phyloP scores from a whole-genome alignment of 2,797 vertebrate genomes.

The Muscicapa comitata region DNA sequence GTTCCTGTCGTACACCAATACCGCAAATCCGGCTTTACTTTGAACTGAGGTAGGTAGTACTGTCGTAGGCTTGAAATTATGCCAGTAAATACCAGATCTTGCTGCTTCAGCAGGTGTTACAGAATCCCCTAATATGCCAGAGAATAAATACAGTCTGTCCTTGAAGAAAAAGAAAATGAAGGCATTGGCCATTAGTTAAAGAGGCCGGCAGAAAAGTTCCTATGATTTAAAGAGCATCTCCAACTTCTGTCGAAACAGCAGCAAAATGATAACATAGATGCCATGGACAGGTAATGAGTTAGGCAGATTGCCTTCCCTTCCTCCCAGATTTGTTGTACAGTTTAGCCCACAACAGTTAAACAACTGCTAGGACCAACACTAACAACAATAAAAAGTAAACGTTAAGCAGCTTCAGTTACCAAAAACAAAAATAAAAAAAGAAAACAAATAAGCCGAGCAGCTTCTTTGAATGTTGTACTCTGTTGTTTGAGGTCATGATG shows the following conservation, averaged over 20 bases:
- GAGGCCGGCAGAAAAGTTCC: conserved; percentile 28
- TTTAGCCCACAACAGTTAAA: conserved; percentile 36
- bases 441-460: conserved; percentile 30
- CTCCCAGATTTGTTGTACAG: conserved; percentile 27
- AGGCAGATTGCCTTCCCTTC: conserved; percentile 55
- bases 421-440: not conserved
- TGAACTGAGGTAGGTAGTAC: conserved; percentile 84
- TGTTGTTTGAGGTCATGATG: conserved; percentile 42
- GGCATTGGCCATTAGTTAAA: conserved; percentile 46
- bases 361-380: conserved; percentile 33
- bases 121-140: conserved; percentile 62
- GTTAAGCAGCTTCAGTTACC: conserved; percentile 70
- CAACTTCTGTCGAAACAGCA: conserved; percentile 48
- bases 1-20: conserved; percentile 37
- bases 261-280: conserved; percentile 41
- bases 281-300: conserved; percentile 21
- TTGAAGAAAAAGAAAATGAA: conserved; percentile 58
- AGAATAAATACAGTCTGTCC: conserved; percentile 61
- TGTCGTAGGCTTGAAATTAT: conserved; percentile 71
- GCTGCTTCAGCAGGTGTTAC: conserved; percentile 56
- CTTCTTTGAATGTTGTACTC: conserved; percentile 59
- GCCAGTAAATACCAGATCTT: conserved; percentile 72
- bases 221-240: conserved; percentile 39
- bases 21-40: conserved; percentile 63
- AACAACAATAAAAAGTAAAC: conserved; percentile 57